phyloP scores from a whole-genome alignment of 2,888 invertebrate genomes.

The Tetragonula carbonaria region DNA sequence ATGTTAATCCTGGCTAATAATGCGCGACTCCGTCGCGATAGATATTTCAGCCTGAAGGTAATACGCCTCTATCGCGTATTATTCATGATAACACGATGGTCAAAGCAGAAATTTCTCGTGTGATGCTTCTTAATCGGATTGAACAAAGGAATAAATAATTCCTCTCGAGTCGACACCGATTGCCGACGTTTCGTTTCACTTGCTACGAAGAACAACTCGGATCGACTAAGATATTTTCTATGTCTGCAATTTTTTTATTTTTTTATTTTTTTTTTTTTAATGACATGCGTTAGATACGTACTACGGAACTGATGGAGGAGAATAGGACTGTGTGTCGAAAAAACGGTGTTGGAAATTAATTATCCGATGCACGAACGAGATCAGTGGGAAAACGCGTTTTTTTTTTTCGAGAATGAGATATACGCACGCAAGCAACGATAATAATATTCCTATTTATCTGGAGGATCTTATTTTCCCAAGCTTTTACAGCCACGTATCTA shows the following conservation, averaged over 20 bases:
- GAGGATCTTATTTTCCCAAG: neutral
- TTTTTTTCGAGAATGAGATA: neutral
- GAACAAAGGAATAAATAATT: constrained; percentile 2
- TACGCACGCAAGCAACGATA: neutral
- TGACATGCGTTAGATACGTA: no score
- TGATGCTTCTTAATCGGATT: constrained; percentile 7
- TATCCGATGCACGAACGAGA: neutral
- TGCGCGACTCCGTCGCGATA: constrained; percentile 23
- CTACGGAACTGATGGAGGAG: no score
- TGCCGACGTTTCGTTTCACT: neutral
- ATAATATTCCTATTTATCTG: neutral
- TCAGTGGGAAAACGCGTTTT: neutral
- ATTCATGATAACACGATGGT: constrained; percentile 26
- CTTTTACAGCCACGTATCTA: neutral
- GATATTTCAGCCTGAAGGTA: constrained; percentile 28
- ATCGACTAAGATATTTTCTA: neutral
- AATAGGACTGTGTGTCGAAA: no score
- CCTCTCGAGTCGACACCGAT: no score
- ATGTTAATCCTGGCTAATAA: constrained; percentile 57
- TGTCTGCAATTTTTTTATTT: no score
- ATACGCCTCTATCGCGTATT: constrained; percentile 23
- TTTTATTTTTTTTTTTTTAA: no score
- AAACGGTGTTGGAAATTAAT: no score
- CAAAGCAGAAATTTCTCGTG: constrained; percentile 5
- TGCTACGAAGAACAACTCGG: neutral